These are phyloP conservation scores for Autographa gamma DNA, from an alignment of 2,888 invertebrate genomes.

Conservation along the genomic window DNA sequence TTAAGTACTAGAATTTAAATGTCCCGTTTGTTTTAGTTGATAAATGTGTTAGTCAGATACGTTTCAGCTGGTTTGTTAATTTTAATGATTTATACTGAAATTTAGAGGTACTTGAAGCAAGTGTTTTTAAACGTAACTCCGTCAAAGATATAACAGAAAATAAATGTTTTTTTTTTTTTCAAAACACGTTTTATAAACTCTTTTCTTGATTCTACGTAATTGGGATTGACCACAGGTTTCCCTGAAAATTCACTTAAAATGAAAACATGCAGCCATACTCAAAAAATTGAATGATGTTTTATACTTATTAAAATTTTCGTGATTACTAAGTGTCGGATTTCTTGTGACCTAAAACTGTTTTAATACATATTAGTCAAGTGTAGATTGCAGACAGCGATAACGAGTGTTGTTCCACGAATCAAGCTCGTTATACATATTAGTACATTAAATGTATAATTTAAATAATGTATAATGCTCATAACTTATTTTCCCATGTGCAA, in stretches of 20 bases:
- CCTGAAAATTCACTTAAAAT: neutral
- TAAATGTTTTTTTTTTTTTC: neutral
- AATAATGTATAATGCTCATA: slow-evolving; percentile 11
- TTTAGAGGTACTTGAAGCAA: too few species aligned
- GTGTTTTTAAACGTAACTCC: too few species aligned
- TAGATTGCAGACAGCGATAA: slow-evolving; percentile 80
- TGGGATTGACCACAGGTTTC: neutral
- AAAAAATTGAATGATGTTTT: neutral
- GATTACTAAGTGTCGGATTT: slow-evolving; percentile 31
- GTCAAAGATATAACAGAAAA: neutral
- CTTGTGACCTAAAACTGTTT: slow-evolving; percentile 62
- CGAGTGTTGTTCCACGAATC: slow-evolving; percentile 71
- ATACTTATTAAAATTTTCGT: slow-evolving; percentile 8
- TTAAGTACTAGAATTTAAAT: slow-evolving; percentile 35
- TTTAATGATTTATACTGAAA: neutral
- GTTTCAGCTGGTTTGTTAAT: neutral
- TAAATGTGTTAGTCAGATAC: slow-evolving; percentile 9
- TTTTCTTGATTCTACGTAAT: neutral
- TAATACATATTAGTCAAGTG: slow-evolving; percentile 63
- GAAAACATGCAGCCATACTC: slow-evolving; percentile 4
- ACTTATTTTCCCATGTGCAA: slow-evolving; percentile 16
- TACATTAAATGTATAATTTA: neutral
- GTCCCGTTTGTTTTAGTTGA: slow-evolving; percentile 8
- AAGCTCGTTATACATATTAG: slow-evolving; percentile 54
- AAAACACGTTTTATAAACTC: neutral